A percentile compares a stretch with the other conserved stretches of the same genome.
These are phyloP conservation scores for Himalopsyche phryganea DNA, from an alignment of 1,140 invertebrate genomes.

Conservation along the genomic window DNA sequence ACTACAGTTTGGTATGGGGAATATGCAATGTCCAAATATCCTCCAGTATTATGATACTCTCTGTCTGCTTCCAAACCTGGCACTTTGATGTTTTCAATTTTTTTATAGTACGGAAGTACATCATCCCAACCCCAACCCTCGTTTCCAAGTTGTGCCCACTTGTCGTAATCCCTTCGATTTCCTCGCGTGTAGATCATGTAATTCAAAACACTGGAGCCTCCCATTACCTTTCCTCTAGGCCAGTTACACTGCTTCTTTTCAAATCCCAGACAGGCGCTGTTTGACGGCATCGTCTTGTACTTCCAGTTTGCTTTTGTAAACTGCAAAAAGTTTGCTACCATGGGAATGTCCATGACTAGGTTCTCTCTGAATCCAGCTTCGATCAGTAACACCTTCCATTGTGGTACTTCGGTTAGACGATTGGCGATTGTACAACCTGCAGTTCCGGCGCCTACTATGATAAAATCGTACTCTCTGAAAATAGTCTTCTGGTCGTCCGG, in stretches of 20 bases:
- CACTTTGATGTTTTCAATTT: constrained; percentile 59
- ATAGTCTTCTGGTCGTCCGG: constrained; percentile 41
- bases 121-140: constrained; percentile 78
- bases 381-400: constrained; percentile 57
- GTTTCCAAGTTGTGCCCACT: constrained; percentile 75
- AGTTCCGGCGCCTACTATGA: constrained; percentile 69
- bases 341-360: constrained; percentile 65
- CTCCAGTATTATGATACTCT: constrained; percentile 51
- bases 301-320: constrained; percentile 61
- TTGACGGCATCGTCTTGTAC: constrained; percentile 60
- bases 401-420: constrained; percentile 55
- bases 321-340: constrained; percentile 62
- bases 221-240: constrained; percentile 74
- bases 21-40: constrained; percentile 56
- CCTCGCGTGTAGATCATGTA: constrained; percentile 91
- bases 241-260: constrained; percentile 63
- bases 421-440: constrained; percentile 67
- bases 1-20: constrained; percentile 61
- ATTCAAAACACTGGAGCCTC: constrained; percentile 83
- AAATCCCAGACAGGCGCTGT: constrained; percentile 54
- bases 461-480: constrained; percentile 56
- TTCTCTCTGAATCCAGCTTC: constrained; percentile 63
- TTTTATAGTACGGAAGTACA: constrained; percentile 80
- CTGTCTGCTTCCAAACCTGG: constrained; percentile 35
- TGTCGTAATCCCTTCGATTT: constrained; percentile 69